Evolutionary conservation across 1,140 invertebrate species (phyloP), one percentile per base, ranked within the genome.

Genomic region (Anastrepha obliqua): DNA sequence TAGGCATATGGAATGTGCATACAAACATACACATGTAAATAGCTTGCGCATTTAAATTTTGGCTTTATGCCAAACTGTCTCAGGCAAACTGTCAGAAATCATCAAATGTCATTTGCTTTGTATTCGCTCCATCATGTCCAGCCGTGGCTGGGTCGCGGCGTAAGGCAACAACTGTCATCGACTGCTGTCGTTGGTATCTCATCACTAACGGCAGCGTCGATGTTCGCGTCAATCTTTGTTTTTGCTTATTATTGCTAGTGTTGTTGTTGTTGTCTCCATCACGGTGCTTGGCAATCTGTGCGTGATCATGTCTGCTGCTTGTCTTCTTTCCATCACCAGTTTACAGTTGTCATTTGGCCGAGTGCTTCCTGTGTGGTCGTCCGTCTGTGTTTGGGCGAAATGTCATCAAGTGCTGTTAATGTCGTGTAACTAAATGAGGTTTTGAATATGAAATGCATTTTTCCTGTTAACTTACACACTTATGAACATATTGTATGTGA

Each of bases 31-130:
- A 39, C 44, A 1, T 42, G 65, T 29, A 29, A 29, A 29, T 29
- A 29, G 29, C 44, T 11, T 81, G 17, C 47, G 47, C 74, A 81
- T 81, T 81, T 81, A 42, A 44, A 81, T 81, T 81, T 81, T 81
- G 74, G 74, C 74, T 81, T 55, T 81, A 51, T 81, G 74, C 74
- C 74, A 81, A 81, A 81, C 17, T n/a, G 74, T 81, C 74, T 81
- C 74, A 15, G 74, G 74, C 74, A 81, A 74, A 81, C 74, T 81
- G 74, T 81, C 74, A 81, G 55, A 81, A 81, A 81, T 81, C 74
- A 81, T 81, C 74, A 81, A 81, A 81, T 81, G 74, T 81, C 74
- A 58, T 81, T 81, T 55, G 74, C 74, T 81, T 81, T 55, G 74
- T 4, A 81, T 81, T 81, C 44, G 44, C 47, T 81, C n/a, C 47